Evolutionary conservation across 1,140 invertebrate species (phyloP).

Genomic region (Dufourea novaeangliae): DNA sequence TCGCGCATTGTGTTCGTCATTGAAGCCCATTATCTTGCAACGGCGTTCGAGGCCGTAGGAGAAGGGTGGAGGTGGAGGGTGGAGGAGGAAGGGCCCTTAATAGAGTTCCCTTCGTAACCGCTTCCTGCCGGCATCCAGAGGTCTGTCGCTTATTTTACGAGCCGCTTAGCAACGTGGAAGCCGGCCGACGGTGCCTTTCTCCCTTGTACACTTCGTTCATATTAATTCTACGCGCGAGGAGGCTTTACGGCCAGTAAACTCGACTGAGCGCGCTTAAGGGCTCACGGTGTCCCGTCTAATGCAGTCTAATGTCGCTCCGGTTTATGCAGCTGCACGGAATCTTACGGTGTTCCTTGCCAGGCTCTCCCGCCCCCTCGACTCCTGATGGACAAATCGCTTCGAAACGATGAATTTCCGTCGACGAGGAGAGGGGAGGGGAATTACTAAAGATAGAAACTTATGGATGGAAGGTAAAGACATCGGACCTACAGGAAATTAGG

Average conservation of each 20-base stretch:
- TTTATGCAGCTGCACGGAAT: not conserved
- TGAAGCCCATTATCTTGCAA: conserved; percentile 30
- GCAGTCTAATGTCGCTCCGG: not conserved
- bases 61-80: not conserved
- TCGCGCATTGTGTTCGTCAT: conserved; percentile 31
- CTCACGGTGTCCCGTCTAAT: conserved; percentile 21
- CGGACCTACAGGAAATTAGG: too few species aligned
- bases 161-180: conserved; percentile 12
- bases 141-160: conserved; percentile 31
- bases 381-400: not conserved
- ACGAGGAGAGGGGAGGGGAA: not conserved
- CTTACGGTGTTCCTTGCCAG: not conserved
- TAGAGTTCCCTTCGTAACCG: conserved; percentile 42
- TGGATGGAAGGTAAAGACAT: too few species aligned
- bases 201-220: conserved; percentile 42
- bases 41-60: not conserved
- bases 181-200: conserved; percentile 26
- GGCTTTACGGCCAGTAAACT: conserved; percentile 45
- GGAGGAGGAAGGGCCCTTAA: conserved; percentile 15
- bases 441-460: too few species aligned
- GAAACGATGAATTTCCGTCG: not conserved
- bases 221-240: conserved; percentile 38
- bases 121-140: conserved; percentile 22
- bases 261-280: conserved; percentile 26
- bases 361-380: not conserved